phyloP scores from a whole-genome alignment of 2,113 vertebrate genomes.

The Oncorhynchus clarkii region DNA sequence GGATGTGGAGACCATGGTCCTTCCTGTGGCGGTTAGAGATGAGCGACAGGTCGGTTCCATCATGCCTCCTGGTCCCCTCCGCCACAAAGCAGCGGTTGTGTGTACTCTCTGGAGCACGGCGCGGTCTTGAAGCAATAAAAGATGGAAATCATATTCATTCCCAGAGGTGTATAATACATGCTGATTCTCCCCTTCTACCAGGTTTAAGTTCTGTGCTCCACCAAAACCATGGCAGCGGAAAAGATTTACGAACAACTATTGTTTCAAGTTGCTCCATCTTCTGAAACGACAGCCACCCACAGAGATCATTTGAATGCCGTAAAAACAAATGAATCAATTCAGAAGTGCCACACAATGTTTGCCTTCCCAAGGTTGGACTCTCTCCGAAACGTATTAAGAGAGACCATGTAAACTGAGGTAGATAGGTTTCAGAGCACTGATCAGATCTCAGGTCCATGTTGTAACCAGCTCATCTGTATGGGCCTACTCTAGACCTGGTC shows the following conservation, averaged over 20 bases:
- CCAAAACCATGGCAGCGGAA: slow-evolving; percentile 37
- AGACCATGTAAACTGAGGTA: too few species aligned
- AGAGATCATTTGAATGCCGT: slow-evolving; percentile 24
- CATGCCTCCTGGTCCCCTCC: slow-evolving; percentile 22
- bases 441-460: too few species aligned
- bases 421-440: too few species aligned
- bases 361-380: neutral
- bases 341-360: neutral
- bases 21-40: neutral
- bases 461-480: too few species aligned
- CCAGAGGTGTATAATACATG: slow-evolving; percentile 30
- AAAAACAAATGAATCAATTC: slow-evolving; percentile 21
- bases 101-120: slow-evolving; percentile 22
- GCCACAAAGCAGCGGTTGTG: slow-evolving; percentile 34
- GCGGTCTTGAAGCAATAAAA: slow-evolving; percentile 61
- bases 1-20: too few species aligned
- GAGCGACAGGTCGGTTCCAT: slow-evolving; percentile 39
- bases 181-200: neutral
- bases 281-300: slow-evolving; percentile 9
- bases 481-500: slow-evolving; percentile 12
- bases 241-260: slow-evolving; percentile 49
- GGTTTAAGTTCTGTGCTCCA: neutral
- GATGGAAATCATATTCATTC: slow-evolving; percentile 31
- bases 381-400: too few species aligned
- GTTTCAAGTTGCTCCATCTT: slow-evolving; percentile 33